Conservation (phyloP, 2,888 invertebrate species). For the Papilio gigon region DNA sequence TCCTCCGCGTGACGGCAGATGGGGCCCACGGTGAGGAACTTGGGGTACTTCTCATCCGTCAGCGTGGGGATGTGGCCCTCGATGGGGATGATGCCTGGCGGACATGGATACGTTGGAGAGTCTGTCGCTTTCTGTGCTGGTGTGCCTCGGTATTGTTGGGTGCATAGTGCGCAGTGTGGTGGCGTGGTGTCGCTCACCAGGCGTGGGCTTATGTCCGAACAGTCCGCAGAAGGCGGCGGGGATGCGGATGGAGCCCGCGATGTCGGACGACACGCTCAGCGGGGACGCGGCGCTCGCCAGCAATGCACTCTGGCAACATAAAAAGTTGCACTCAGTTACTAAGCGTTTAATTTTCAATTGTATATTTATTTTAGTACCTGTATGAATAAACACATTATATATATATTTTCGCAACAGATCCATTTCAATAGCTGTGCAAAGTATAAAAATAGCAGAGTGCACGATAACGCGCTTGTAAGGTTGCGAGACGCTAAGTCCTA, state of each 20-base stretch:
- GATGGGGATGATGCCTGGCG: conserved; percentile 79
- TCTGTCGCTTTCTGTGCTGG: neutral
- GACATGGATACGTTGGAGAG: neutral
- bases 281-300: conserved; percentile 88
- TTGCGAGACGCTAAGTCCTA: neutral
- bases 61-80: conserved; percentile 84
- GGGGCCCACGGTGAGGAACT: conserved; percentile 85
- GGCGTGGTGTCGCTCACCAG: conserved; percentile 72
- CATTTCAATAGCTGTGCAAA: neutral
- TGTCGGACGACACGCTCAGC: conserved; percentile 91
- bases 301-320: conserved; percentile 83
- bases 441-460: conserved; percentile 13
- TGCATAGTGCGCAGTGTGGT: neutral
- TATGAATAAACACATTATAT: neutral
- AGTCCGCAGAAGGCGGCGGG: conserved; percentile 93
- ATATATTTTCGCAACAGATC: neutral
- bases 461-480: conserved; percentile 12
- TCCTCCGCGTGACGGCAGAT: conserved; percentile 91
- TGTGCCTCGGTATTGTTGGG: neutral
- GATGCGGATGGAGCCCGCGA: conserved; percentile 93
- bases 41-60: conserved; percentile 72
- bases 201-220: conserved; percentile 93
- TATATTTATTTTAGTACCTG: neutral
- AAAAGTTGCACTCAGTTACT: too few species aligned
- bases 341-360: too few species aligned